Conservation (phyloP, 1,140 invertebrate genomes). For the Drosophila tropicalis region DNA sequence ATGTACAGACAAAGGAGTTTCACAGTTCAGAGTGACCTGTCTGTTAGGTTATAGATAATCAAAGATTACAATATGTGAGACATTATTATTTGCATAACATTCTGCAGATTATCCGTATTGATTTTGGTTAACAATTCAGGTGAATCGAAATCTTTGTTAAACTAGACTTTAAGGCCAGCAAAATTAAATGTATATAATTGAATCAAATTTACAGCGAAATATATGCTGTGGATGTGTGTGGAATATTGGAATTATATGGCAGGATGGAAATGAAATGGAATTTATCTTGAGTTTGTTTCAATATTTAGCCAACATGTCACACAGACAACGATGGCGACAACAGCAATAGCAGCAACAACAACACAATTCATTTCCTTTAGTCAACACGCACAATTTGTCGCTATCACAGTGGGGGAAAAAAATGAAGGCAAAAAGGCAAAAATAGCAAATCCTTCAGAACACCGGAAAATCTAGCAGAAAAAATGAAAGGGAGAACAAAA, state of each 20-base stretch:
- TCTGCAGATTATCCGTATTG: background rate
- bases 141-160: conserved; percentile 5
- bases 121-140: conserved; percentile 15
- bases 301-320: conserved; percentile 78
- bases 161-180: background rate
- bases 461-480: conserved; percentile 60
- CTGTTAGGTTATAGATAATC: conserved; percentile 27
- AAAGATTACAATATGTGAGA: conserved; percentile 25
- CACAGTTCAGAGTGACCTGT: background rate
- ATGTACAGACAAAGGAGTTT: conserved; percentile 14
- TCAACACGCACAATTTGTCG: conserved; percentile 80
- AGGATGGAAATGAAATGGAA: conserved; percentile 1
- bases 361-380: conserved; percentile 76
- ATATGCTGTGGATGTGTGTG: conserved; percentile 39
- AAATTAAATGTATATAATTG: background rate
- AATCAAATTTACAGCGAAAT: conserved; percentile 24
- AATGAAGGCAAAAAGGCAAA: conserved; percentile 61
- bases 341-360: conserved; percentile 15
- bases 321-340: conserved; percentile 32
- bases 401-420: conserved; percentile 54
- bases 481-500: conserved; percentile 32
- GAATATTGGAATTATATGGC: conserved; percentile 15
- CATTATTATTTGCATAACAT: conserved; percentile 40
- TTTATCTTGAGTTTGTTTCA: conserved; percentile 49
- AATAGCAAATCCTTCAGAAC: conserved; percentile 23